Conservation (phyloP, 2,888 invertebrate species). For the Agrochola lychnidis region DNA sequence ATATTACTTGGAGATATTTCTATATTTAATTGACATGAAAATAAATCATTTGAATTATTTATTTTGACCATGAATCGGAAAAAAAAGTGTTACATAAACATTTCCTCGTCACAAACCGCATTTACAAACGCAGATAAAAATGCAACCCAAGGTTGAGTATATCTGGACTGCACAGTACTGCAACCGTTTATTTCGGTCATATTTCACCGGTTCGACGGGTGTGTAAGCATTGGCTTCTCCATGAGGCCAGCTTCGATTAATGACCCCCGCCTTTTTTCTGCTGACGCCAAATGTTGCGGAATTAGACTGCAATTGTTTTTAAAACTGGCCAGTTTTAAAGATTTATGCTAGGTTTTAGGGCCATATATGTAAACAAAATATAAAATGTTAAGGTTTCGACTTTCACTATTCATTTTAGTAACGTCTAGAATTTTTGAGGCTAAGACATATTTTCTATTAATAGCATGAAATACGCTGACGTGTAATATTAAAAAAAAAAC, state of each 20-base stretch:
- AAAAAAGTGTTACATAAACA: too few relatives aligned
- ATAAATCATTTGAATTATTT: neutral
- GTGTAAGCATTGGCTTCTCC: slow-evolving; percentile 82
- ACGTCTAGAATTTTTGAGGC: neutral
- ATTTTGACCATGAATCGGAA: neutral
- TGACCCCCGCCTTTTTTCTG: slow-evolving; percentile 81
- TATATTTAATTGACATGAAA: neutral
- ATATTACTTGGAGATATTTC: neutral
- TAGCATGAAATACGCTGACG: neutral
- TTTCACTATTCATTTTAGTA: neutral
- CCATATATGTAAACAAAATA: neutral
- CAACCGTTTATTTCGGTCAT: slow-evolving; percentile 68
- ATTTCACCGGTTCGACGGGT: slow-evolving; percentile 83
- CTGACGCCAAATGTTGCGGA: slow-evolving; percentile 76
- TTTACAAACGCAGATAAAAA: slow-evolving; percentile 11
- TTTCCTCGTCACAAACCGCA: neutral
- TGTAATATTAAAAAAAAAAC: too few relatives aligned
- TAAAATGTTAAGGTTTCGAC: neutral
- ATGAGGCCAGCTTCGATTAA: slow-evolving; percentile 82
- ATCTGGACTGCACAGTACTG: slow-evolving; percentile 22
- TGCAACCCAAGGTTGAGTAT: slow-evolving; percentile 3
- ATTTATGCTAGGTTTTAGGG: neutral
- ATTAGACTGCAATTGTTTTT: slow-evolving; percentile 32
- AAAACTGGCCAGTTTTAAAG: neutral
- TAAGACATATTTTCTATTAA: neutral